Base-by-base conservation (phyloP, 2,888 invertebrate species). In the Cephus rjabovi region DNA sequence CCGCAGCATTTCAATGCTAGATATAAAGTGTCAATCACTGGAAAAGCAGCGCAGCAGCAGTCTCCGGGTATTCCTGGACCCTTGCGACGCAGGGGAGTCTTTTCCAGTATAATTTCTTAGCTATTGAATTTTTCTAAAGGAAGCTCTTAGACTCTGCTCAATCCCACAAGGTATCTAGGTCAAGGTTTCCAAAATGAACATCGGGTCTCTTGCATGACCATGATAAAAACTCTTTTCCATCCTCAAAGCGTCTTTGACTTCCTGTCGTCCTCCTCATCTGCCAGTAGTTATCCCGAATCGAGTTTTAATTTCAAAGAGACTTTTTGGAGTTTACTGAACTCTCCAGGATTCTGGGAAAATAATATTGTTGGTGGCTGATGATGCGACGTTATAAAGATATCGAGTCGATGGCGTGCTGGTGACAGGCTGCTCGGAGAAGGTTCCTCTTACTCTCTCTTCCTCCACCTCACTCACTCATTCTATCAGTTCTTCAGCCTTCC, bases 11-110 rank as follows among this genome's bases (percentile, higher is more conserved):
- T 85, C 88, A 86, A 87, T 88, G 86, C 85, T 86, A 84, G 86
- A 86, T 87, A 88, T 87, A 90, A 89, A 89, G 89, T 89, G 89
- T 90, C 90, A 90, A 90, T 90, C 89, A 89, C 84, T 75, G 75
- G 40, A 31, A 33, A 56, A 83, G 84, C 81, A 81, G 83, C 56
- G 69, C 76, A 30, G 30, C n/a, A 77, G 79, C 79, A 79, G 79
- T 23, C 77, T 69, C 37, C 75, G 74, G 76, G 74, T 78, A 70
- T 73, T 77, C 73, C 73, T 78, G 73, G 56, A 35, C 34, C 76
- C 70, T 35, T 4, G 12, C 30, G 6, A 12, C 11, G 4, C 23
- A 30, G 12, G 85, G 85, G 86, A 86, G 81, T 87, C 84, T 86
- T 88, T 86, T 84, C 85, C 81, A 83, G 81, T 86, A 88, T 89